phyloP scores from a whole-genome alignment of 2,888 invertebrate species.

The Brachylomia viminalis region DNA sequence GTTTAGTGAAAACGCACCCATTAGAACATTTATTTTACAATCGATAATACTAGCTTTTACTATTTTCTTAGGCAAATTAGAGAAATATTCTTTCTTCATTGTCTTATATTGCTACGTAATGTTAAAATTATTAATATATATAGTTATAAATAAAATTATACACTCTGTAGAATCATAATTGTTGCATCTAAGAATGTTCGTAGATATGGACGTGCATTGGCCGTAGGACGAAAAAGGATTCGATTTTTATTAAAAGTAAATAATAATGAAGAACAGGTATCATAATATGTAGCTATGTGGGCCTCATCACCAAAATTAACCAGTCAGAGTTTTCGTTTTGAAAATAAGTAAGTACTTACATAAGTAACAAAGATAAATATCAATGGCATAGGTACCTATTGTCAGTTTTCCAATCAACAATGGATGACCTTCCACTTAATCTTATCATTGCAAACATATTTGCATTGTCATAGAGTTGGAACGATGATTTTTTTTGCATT shows the following conservation, averaged over 20 bases:
- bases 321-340: not conserved
- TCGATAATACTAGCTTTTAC: not conserved
- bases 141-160: no score
- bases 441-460: slow-evolving; percentile 20
- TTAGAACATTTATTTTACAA: not conserved
- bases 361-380: no score
- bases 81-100: not conserved
- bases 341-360: no score
- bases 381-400: not conserved
- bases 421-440: slow-evolving; percentile 8
- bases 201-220: no score
- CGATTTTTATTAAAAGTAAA: no score
- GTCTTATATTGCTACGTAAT: not conserved
- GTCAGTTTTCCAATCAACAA: slow-evolving; percentile 7
- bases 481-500: slow-evolving; percentile 13
- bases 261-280: not conserved
- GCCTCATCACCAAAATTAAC: not conserved
- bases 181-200: not conserved
- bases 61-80: no score
- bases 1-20: not conserved
- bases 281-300: not conserved
- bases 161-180: not conserved
- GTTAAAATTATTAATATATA: no score
- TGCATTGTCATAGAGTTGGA: slow-evolving; percentile 29
- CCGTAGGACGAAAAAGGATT: not conserved